Evolutionary conservation across 2,797 vertebrate genomes (phyloP), one percentile per base, ranked within the genome.

Genomic region (Cephalopachus bancanus): DNA sequence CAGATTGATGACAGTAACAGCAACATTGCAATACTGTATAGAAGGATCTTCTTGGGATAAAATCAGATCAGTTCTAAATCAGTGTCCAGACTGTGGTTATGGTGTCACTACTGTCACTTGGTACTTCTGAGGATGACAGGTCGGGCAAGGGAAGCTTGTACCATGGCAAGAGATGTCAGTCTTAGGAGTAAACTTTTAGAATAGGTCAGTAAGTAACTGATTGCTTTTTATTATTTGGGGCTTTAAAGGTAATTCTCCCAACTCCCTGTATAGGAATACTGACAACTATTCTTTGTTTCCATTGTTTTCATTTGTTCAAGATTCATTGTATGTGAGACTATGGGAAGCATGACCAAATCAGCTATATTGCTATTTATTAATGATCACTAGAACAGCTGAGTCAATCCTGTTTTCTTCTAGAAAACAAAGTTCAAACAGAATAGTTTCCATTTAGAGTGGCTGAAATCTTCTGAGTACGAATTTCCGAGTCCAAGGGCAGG

Each of bases 401-500:
- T 10, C 69, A 76, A 69, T 60, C 14, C 16, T 24, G 7, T 67
- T 37, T 67, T 65, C 44, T 75, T 53, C 24, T 33, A n/a, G 76
- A 91, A 33, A 69, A 7, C 26, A 83, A 69, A 17, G 24, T 69
- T 75, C 55, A 53, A 37, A 37, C 5, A 12, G 14, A 44, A 20
- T 30, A 44, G 17, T 44, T 83, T 92, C 53, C 0, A 14, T 10
- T 65, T 72, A 30, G 37, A 55, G 62, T 19, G 22, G 1, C 26
- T 79, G n/a, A 57, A 72, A 49, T 11, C 17, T 16, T 65, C 65
- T 69, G 20, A 65, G 30, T 1, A 11, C 33, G 4, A 9, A 74
- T 5, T 8, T 51, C 16, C 1, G 1, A 44, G 24, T 19, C 22
- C 11, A 26, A 1, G 3, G 7, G 11, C 16, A 1, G 17, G 30